Evolutionary conservation across 2,888 invertebrate species (phyloP).

Genomic region (Galeruca laticollis): DNA sequence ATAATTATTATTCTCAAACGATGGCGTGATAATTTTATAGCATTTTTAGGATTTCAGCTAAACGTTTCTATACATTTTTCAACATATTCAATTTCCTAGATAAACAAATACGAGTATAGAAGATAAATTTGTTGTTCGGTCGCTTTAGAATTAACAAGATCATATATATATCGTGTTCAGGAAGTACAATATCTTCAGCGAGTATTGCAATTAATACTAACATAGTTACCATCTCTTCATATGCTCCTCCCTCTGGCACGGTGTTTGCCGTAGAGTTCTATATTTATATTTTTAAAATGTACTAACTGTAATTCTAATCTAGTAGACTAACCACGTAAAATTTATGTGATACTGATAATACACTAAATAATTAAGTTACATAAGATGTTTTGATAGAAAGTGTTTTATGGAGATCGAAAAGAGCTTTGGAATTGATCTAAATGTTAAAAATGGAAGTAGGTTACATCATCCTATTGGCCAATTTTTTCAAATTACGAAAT

Average conservation of each 20-base stretch:
- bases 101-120: background rate
- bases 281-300: constrained; percentile 8
- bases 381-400: no score
- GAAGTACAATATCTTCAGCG: constrained; percentile 8
- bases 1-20: no score
- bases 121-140: background rate
- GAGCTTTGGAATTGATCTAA: no score
- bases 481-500: no score
- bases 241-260: constrained; percentile 7
- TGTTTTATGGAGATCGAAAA: no score
- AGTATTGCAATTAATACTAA: constrained; percentile 16
- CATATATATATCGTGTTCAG: constrained; percentile 18
- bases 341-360: background rate
- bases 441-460: no score
- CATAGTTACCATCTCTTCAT: constrained; percentile 7
- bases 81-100: background rate
- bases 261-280: background rate
- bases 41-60: no score
- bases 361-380: background rate
- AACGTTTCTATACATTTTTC: no score
- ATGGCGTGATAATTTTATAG: no score
- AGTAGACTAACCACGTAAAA: background rate
- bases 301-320: constrained; percentile 5
- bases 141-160: background rate
- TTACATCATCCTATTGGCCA: no score